Evolutionary conservation across 2,113 vertebrate species (phyloP), one percentile per base, ranked within the genome.

Genomic region (Notarius lentiginosus): DNA sequence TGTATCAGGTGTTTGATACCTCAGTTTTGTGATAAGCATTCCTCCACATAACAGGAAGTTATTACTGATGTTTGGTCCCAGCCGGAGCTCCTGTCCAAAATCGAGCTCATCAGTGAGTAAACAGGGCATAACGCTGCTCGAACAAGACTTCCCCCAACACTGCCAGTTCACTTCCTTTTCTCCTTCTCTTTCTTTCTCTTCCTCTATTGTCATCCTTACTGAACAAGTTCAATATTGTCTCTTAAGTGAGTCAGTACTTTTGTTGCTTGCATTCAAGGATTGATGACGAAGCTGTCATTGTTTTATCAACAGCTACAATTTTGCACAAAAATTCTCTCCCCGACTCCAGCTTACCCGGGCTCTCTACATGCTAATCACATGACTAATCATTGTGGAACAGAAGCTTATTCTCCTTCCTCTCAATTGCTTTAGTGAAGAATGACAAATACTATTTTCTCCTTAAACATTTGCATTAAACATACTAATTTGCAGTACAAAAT

Each of bases 21-120:
- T 30, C 15, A 56, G 76, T 27, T 79, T 56, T 4, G 24, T 79
- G 24, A 18, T 56, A 60, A 58, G n/a, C 53, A 79, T 79, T 58
- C 18, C n/a, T 77, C 51, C 24, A 77, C 1, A 5, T 51, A 24
- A 7, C 20, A 24, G 47, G 20, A 10, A 96, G 97, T n/a, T 8
- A 10, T 53, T 53, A 94, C 95, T 27, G 0, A 95, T 30, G 34
- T 98, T 93, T 0, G 97, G 97, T 79, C 98, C 97, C 0, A 97
- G 96, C 68, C 96, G 96, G 90, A 95, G 97, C 88, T 97, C 97
- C 41, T 99, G 98, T 88, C 94, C 60, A 98, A 98, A 92, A 97
- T 98, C 15, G 96, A 99, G 86, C 96, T 98, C 82, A 98, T 98
- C 93, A 98, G 98, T 1, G 97, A 99, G 91, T 99, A 98, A 89